Evolutionary conservation across 2,797 vertebrate species (phyloP).

Genomic region (Cyprinella venusta): DNA sequence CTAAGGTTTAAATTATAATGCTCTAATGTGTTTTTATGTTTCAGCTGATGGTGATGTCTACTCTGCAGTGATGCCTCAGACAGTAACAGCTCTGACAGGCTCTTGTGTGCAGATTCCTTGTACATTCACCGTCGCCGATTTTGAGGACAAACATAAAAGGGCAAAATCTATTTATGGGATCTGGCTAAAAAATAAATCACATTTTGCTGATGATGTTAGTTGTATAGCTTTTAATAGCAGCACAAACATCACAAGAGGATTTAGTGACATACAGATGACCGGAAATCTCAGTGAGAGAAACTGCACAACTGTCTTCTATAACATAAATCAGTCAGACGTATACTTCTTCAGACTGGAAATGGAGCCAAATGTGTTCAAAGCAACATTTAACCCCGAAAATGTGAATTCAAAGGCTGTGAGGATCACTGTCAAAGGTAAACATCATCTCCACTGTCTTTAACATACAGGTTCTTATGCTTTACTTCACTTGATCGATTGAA

Average conservation of each 20-base stretch:
- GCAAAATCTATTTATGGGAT: accelerated
- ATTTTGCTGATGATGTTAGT: accelerated
- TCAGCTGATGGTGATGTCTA: accelerated
- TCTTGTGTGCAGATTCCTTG: conserved; percentile 71
- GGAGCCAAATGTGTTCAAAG: accelerated
- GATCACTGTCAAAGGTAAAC: conserved; percentile 62
- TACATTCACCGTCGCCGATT: neutral
- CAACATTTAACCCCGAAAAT: conserved; percentile 9
- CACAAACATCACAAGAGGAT: accelerated
- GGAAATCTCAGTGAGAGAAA: conserved; percentile 60
- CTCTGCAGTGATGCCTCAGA: conserved; percentile 35
- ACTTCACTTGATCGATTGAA: conserved; percentile 5
- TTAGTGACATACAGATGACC: conserved; percentile 48
- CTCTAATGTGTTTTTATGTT: conserved; percentile 9
- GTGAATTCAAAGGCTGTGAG: neutral
- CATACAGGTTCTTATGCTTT: conserved; percentile 10
- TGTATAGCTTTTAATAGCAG: conserved; percentile 60
- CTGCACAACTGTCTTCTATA: conserved; percentile 69
- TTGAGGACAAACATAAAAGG: accelerated
- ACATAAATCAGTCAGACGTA: accelerated
- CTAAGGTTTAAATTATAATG: neutral
- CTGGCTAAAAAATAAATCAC: conserved; percentile 54
- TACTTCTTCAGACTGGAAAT: conserved; percentile 69
- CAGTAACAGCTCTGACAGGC: conserved; percentile 62
- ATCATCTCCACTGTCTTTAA: neutral